Percentiles rank a stretch among this genome's conserved stretches.
phyloP scores from a whole-genome alignment of 23 tunicate species.

The Halocynthia aurantium region DNA sequence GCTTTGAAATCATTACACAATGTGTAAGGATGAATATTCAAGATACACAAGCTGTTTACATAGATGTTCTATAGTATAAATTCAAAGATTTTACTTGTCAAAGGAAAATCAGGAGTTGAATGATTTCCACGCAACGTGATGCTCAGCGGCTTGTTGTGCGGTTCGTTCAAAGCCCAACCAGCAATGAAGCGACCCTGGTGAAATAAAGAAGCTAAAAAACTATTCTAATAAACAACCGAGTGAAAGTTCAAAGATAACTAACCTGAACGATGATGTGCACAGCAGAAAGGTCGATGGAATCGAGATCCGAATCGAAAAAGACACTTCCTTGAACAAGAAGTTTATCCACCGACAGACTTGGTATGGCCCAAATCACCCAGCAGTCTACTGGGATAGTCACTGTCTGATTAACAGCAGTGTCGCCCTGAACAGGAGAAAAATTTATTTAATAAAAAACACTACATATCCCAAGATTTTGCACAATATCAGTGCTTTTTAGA shows the following conservation, averaged over 20 bases:
- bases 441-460: too few relatives aligned
- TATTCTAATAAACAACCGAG: neutral
- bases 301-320: neutral
- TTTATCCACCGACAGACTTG: neutral
- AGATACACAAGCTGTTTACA: neutral
- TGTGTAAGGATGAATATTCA: neutral
- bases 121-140: conserved; percentile 56
- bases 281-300: conserved; percentile 18
- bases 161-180: conserved; percentile 32
- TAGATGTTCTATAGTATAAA: neutral
- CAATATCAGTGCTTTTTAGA: too few relatives aligned
- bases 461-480: too few relatives aligned
- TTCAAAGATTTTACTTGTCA: conserved; percentile 31
- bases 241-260: neutral
- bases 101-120: neutral
- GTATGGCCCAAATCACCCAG: conserved; percentile 20
- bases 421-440: conserved; percentile 7
- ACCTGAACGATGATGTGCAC: conserved; percentile 16
- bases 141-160: conserved; percentile 10
- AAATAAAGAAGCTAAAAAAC: neutral
- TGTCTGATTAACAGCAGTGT: neutral
- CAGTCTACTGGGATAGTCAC: conserved; percentile 18
- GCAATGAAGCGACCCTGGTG: conserved; percentile 67
- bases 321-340: neutral
- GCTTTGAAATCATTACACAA: neutral